These are phyloP conservation scores for Polypedilum vanderplanki DNA, from an alignment of 1,140 invertebrate genomes.

Conservation along the genomic window DNA sequence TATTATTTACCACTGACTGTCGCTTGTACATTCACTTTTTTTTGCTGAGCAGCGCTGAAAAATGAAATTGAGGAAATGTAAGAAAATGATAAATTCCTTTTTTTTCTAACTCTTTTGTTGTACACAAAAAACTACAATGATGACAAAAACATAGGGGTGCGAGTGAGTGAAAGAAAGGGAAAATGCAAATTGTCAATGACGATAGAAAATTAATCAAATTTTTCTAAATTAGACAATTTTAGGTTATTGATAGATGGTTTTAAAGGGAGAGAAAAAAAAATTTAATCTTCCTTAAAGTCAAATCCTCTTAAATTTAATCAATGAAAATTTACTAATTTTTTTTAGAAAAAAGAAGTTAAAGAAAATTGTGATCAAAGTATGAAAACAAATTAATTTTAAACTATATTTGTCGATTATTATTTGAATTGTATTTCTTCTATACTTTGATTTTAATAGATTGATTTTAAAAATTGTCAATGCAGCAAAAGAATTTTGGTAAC, in stretches of 20 bases:
- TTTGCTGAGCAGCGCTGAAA: not conserved
- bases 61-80: slow-evolving; percentile 23
- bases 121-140: not conserved
- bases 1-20: slow-evolving; percentile 1
- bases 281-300: too few relatives aligned
- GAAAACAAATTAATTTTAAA: too few relatives aligned
- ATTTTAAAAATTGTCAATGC: too few relatives aligned
- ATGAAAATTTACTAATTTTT: too few relatives aligned
- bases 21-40: not conserved
- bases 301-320: too few relatives aligned
- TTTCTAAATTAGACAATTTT: slow-evolving; percentile 22
- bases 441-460: too few relatives aligned
- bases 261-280: too few relatives aligned
- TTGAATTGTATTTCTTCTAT: too few relatives aligned
- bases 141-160: slow-evolving; percentile 13
- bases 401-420: too few relatives aligned
- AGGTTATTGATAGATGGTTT: not conserved
- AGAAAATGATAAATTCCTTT: slow-evolving; percentile 27
- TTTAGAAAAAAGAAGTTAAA: too few relatives aligned
- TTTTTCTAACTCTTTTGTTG: not conserved
- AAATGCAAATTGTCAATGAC: slow-evolving; percentile 4
- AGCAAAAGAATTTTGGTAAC: too few relatives aligned
- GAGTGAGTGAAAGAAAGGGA: not conserved
- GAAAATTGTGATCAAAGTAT: too few relatives aligned
- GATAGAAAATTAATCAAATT: slow-evolving; percentile 27